Percentiles rank a stretch among this genome's conserved stretches.
Conservation (phyloP, 2,888 invertebrate genomes). For the Arctia plantaginis region DNA sequence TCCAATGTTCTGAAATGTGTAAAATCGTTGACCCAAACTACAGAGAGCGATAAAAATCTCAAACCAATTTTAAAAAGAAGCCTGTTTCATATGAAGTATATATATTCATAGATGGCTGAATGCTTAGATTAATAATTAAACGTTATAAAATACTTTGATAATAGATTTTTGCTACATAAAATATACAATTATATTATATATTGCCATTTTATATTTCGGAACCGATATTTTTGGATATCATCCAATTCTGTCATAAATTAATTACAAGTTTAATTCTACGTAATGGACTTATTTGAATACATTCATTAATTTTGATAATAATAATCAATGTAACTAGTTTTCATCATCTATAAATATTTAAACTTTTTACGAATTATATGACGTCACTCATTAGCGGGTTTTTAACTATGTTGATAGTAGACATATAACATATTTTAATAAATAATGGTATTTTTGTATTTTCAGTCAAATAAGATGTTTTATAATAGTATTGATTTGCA, state of each 20-base stretch:
- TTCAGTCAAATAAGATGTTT: neutral
- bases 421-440: neutral
- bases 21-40: neutral
- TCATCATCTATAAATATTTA: neutral
- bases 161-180: no score
- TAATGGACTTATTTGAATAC: neutral
- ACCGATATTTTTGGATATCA: neutral
- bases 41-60: neutral
- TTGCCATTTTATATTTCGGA: neutral
- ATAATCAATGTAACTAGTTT: neutral
- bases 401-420: neutral
- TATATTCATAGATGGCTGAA: neutral
- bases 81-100: neutral
- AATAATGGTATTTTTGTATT: neutral
- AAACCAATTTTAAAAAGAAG: neutral
- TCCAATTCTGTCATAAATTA: neutral
- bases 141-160: neutral
- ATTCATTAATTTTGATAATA: neutral
- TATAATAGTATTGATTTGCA: neutral
- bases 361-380: neutral
- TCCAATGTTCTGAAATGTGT: neutral
- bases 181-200: no score
- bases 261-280: neutral
- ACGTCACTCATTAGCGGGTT: neutral
- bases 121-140: neutral